Conservation (phyloP, 2,113 vertebrate genomes). For the Polypterus bichir region DNA sequence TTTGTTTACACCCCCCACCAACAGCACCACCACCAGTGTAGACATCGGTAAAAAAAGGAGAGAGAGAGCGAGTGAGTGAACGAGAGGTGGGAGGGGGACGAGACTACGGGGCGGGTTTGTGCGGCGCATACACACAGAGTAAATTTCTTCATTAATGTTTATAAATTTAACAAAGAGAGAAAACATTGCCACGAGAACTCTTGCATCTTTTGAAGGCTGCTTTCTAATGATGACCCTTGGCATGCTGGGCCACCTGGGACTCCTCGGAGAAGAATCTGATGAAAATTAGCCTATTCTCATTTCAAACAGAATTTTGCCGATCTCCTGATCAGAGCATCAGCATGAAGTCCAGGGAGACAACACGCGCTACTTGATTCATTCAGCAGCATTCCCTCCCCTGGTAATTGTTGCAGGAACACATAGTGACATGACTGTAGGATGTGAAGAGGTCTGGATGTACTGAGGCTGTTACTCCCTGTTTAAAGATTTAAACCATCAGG, state of each 20-base stretch:
- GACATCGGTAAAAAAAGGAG: constrained; percentile 21
- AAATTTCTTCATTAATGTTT: constrained; percentile 85
- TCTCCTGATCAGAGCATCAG: constrained; percentile 92
- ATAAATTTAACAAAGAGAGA: constrained; percentile 77
- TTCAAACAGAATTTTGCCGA: constrained; percentile 98
- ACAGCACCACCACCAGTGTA: constrained; percentile 12
- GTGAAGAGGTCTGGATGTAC: constrained; percentile 85
- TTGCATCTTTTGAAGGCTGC: constrained; percentile 72
- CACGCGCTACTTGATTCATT: constrained; percentile 66
- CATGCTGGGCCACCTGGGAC: constrained; percentile 87
- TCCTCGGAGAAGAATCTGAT: constrained; percentile 77
- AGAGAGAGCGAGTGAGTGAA: constrained; percentile 27
- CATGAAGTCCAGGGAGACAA: constrained; percentile 74
- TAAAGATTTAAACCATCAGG: constrained; percentile 99
- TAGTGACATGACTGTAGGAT: constrained; percentile 83
- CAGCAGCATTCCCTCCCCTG: constrained; percentile 69
- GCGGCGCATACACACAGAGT: constrained; percentile 45
- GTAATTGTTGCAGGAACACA: constrained; percentile 80
- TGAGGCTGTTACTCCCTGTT: constrained; percentile 97
- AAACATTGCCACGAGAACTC: constrained; percentile 66
- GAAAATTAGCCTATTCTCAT: constrained; percentile 99
- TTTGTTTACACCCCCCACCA: constrained; percentile 46
- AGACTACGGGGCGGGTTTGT: constrained; percentile 6
- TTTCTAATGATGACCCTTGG: constrained; percentile 99
- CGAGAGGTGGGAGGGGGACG: constrained; percentile 23